Evolutionary conservation across 2,888 invertebrate species (phyloP).

Genomic region (Drosophila paranaensis): DNA sequence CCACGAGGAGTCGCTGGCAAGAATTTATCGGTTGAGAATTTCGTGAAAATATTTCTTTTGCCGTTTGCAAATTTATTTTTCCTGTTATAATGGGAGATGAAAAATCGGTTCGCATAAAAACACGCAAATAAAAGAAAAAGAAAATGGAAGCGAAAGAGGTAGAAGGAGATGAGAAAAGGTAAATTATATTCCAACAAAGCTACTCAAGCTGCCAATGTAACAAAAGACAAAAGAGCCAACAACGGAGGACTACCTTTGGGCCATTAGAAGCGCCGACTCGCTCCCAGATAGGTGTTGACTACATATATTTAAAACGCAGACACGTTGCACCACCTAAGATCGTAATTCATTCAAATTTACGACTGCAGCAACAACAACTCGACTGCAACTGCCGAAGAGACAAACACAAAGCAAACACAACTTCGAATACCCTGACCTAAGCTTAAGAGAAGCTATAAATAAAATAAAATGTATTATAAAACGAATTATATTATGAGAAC

Average conservation of each 20-base stretch:
- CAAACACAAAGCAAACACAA: neutral
- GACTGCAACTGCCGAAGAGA: neutral
- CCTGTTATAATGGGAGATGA: constrained; percentile 71
- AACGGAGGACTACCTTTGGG: constrained; percentile 35
- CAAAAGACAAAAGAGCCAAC: constrained; percentile 20
- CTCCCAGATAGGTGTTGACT: constrained; percentile 58
- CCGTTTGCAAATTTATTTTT: constrained; percentile 76
- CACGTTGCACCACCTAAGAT: constrained; percentile 62
- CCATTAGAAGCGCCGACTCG: constrained; percentile 50
- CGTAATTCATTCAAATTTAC: constrained; percentile 76
- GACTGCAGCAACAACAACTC: constrained; percentile 57
- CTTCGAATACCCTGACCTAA: neutral
- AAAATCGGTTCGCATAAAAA: constrained; percentile 57
- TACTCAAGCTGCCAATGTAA: constrained; percentile 29
- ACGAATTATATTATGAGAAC: neutral
- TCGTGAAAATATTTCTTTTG: constrained; percentile 67
- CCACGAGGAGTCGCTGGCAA: constrained; percentile 27
- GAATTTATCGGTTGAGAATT: constrained; percentile 72
- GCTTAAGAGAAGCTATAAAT: neutral
- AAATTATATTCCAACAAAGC: constrained; percentile 50
- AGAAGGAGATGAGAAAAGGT: constrained; percentile 23
- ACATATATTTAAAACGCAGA: constrained; percentile 71
- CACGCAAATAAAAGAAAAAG: constrained; percentile 22
- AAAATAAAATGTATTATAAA: neutral
- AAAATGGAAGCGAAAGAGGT: constrained; percentile 34